Conservation (phyloP, 1,140 invertebrate species). For the Lasioglossum baleicum region DNA sequence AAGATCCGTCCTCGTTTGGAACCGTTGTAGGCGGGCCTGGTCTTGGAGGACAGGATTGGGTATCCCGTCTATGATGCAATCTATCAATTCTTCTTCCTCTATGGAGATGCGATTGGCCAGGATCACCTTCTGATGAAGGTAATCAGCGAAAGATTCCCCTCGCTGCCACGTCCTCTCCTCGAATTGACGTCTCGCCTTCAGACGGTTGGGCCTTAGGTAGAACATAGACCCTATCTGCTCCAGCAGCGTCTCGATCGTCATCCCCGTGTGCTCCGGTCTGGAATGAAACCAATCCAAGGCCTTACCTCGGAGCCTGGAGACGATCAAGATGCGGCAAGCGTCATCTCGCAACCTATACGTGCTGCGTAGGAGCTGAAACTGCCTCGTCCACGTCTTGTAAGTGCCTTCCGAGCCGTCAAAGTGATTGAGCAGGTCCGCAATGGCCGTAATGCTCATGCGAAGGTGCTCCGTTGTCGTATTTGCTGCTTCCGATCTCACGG, state of each 20-base stretch:
- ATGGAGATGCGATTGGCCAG: conserved; percentile 1
- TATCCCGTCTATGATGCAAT: no score
- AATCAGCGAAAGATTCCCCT: no score
- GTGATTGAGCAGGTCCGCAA: background rate
- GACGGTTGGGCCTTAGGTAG: no score
- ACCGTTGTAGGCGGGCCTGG: conserved; percentile 1
- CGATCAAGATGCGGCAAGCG: background rate
- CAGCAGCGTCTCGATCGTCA: background rate
- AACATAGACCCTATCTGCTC: background rate
- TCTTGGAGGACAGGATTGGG: conserved; percentile 7
- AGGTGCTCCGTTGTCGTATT: no score
- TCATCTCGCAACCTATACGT: background rate
- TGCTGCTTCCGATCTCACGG: no score
- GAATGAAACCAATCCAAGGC: background rate
- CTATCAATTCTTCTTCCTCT: background rate
- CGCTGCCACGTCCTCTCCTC: no score
- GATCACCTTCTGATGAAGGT: conserved; percentile 9
- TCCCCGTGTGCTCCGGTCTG: background rate
- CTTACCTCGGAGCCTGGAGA: background rate
- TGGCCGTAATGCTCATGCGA: no score
- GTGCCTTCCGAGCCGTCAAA: background rate
- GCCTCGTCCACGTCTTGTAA: background rate
- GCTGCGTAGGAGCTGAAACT: background rate
- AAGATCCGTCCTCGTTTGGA: conserved; percentile 1
- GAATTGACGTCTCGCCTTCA: no score